These are phyloP conservation scores for Shinisaurus crocodilurus DNA, from an alignment of 2,113 vertebrate species.

Conservation along the genomic window DNA sequence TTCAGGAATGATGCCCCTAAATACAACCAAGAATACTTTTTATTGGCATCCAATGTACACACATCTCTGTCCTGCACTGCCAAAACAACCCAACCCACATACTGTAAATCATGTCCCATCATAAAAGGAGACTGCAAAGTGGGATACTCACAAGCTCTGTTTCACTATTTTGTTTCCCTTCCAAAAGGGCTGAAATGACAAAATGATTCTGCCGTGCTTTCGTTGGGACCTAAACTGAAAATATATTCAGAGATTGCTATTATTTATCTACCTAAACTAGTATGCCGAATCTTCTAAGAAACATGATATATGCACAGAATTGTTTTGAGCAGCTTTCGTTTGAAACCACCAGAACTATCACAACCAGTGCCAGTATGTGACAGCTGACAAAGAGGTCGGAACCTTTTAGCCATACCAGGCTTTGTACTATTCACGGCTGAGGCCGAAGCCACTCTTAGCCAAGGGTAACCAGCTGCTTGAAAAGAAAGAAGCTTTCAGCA, in stretches of 20 bases:
- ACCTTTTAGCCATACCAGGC: slow-evolving; percentile 34
- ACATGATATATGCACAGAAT: background rate
- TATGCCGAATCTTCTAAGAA: slow-evolving; percentile 16
- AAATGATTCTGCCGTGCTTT: slow-evolving; percentile 11
- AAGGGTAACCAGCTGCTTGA: background rate
- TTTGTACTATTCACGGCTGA: slow-evolving; percentile 26
- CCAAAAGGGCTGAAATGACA: slow-evolving; percentile 17
- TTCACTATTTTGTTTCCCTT: background rate
- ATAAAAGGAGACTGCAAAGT: background rate
- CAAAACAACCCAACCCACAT: slow-evolving; percentile 51
- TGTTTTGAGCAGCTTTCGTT: background rate
- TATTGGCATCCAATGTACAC: slow-evolving; percentile 51
- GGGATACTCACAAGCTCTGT: background rate
- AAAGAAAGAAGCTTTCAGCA: slow-evolving; percentile 34
- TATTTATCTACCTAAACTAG: slow-evolving; percentile 33
- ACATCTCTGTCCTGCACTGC: slow-evolving; percentile 43
- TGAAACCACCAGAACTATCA: no score
- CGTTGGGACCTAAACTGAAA: background rate
- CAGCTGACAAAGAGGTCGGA: slow-evolving; percentile 33
- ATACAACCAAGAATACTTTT: slow-evolving; percentile 61
- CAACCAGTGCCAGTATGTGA: slow-evolving; percentile 32
- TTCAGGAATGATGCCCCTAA: slow-evolving; percentile 40
- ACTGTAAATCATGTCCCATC: slow-evolving; percentile 47
- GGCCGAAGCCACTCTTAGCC: slow-evolving; percentile 23
- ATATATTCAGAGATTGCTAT: background rate